Conservation (phyloP, 1,140 invertebrate species). For the Orussus abietinus region DNA sequence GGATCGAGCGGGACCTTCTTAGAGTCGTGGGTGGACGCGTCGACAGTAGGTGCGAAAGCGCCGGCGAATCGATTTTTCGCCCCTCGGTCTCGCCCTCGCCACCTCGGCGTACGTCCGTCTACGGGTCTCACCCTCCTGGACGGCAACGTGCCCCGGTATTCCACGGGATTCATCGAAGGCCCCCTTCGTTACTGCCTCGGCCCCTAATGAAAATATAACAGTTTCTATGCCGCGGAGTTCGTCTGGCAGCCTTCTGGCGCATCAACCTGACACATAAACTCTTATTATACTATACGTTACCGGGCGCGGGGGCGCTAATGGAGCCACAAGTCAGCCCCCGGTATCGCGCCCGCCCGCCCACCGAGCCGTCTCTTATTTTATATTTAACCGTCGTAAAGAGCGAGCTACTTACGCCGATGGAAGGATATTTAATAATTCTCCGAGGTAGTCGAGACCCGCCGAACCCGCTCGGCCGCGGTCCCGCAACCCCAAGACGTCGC, state of each 20-base stretch:
- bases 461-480: too few species aligned
- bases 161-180: slow-evolving; percentile 35
- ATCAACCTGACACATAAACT: slow-evolving; percentile 56
- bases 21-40: too few species aligned
- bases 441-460: too few species aligned
- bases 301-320: slow-evolving; percentile 46
- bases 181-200: slow-evolving; percentile 27
- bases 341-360: slow-evolving; percentile 21
- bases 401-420: slow-evolving; percentile 46
- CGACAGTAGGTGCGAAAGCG: too few species aligned
- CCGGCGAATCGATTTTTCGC: slow-evolving; percentile 16
- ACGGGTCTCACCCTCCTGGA: too few species aligned
- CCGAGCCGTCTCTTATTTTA: slow-evolving; percentile 49
- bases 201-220: slow-evolving; percentile 54
- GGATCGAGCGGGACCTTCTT: too few species aligned
- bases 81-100: too few species aligned
- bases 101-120: too few species aligned
- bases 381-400: slow-evolving; percentile 54
- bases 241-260: slow-evolving; percentile 50
- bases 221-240: slow-evolving; percentile 48
- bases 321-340: slow-evolving; percentile 51
- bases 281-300: slow-evolving; percentile 55
- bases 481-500: too few species aligned
- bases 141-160: too few species aligned
- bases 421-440: slow-evolving; percentile 42